Evolutionary conservation across 2,888 invertebrate genomes (phyloP).

Genomic region (Phyto melanocephala): DNA sequence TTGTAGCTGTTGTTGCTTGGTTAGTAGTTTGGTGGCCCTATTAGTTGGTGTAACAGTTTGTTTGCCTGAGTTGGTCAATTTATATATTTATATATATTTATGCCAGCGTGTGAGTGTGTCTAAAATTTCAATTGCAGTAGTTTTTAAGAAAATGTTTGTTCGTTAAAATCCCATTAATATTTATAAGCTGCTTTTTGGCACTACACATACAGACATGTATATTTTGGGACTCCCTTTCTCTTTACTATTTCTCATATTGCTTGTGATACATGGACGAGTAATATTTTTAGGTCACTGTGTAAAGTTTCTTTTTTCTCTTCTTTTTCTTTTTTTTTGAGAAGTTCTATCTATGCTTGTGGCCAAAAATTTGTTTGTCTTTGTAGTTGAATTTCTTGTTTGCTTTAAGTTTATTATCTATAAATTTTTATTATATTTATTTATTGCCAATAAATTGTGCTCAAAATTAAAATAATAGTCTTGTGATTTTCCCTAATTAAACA

Average conservation of each 20-base stretch:
- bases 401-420: conserved; percentile 5
- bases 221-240: no score
- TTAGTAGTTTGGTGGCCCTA: no score
- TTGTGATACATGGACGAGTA: no score
- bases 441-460: neutral
- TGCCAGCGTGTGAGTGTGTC: neutral
- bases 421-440: conserved; percentile 11
- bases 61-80: neutral
- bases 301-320: neutral
- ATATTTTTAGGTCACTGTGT: conserved; percentile 23
- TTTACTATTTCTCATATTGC: no score
- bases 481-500: neutral
- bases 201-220: no score
- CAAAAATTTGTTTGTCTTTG: neutral
- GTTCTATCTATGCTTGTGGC: no score
- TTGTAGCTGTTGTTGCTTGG: neutral
- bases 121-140: neutral
- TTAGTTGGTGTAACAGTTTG: neutral
- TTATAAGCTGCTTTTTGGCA: conserved; percentile 63
- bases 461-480: neutral
- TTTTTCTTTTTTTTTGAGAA: neutral
- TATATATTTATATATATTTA: neutral
- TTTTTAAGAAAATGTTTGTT: conserved; percentile 49
- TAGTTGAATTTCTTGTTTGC: conserved; percentile 1
- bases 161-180: conserved; percentile 67